Evolutionary conservation across 2,113 vertebrate genomes (phyloP), one percentile per base, ranked within the genome.

Genomic region (Astatoreochromis straeleni): DNA sequence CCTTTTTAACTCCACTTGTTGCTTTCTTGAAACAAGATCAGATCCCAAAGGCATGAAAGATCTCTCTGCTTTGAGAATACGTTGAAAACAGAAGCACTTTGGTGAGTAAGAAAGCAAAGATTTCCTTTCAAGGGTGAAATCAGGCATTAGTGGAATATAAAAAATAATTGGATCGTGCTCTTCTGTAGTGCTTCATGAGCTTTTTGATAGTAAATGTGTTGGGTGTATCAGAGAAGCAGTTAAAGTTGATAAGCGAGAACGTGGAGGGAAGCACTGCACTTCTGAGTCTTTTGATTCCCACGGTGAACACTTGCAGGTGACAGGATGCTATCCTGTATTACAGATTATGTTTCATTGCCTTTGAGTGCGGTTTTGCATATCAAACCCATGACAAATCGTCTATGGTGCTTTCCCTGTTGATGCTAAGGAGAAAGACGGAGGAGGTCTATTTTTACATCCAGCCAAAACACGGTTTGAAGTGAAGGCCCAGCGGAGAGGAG

Each of bases 401-500:
- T 42, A 0, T 14, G 38, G 54, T 68, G 83, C 81, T 19, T 57
- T 85, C 58, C 9, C 19, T 49, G 40, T 83, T 78, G 85, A 83
- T 70, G 85, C 88, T 49, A 14, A 79, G 81, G 78, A 90, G 81
- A 70, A 29, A 90, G 60, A 90, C 2, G n/a, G 63, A 79, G 65
- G 57, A 80, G 79, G 63, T 88, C 84, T 95, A 93, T 93, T 94
- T 95, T 91, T 91, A 92, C 65, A 87, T 68, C 40, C 54, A 93
- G 78, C 55, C 83, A 81, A 91, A 92, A 89, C 85, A 87, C 3
- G 60, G 80, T 87, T 90, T 91, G 89, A 93, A 89, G 79, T 82
- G 70, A 86, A 82, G 80, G 87, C 85, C 82, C 90, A 40, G 78
- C 29, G 6, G 85, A 89, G 54, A 80, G 29, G 49, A 60, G 81